phyloP scores from a whole-genome alignment of 2,113 vertebrate genomes.

The Triplophysa dalaica region DNA sequence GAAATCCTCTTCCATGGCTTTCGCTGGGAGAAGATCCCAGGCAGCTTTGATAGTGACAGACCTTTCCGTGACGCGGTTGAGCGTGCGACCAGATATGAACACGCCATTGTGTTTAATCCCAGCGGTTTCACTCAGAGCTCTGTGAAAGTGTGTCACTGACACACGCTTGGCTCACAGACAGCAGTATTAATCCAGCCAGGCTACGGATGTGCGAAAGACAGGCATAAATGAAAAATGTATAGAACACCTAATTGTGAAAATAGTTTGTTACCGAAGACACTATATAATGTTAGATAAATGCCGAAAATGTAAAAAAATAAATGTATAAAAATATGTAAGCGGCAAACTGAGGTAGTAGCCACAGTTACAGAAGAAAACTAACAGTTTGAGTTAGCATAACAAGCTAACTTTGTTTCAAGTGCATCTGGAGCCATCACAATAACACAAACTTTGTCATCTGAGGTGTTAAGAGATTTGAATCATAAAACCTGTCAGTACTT shows the following conservation, averaged over 20 bases:
- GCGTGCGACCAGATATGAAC: constrained; percentile 76
- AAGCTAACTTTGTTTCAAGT: too few species aligned
- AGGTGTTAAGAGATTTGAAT: too few species aligned
- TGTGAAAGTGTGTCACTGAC: constrained; percentile 58
- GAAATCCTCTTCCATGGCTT: constrained; percentile 66
- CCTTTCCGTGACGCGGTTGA: constrained; percentile 66
- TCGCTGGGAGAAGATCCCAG: constrained; percentile 63
- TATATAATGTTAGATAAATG: neutral
- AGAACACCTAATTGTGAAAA: neutral
- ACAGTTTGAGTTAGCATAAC: too few species aligned
- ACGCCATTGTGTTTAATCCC: constrained; percentile 75
- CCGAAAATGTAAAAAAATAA: neutral
- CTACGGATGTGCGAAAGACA: constrained; percentile 32
- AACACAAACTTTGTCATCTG: too few species aligned
- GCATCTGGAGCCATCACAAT: too few species aligned
- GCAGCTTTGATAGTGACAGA: constrained; percentile 75
- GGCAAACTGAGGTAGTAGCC: too few species aligned
- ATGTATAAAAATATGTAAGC: too few species aligned
- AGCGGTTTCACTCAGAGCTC: constrained; percentile 58
- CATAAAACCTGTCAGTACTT: neutral
- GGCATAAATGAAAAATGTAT: constrained; percentile 29
- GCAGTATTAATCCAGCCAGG: constrained; percentile 32
- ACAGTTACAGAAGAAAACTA: too few species aligned
- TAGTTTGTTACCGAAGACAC: neutral
- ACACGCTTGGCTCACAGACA: constrained; percentile 7